Conservation (phyloP, 1,140 invertebrate species). For the Prorops nasuta region DNA sequence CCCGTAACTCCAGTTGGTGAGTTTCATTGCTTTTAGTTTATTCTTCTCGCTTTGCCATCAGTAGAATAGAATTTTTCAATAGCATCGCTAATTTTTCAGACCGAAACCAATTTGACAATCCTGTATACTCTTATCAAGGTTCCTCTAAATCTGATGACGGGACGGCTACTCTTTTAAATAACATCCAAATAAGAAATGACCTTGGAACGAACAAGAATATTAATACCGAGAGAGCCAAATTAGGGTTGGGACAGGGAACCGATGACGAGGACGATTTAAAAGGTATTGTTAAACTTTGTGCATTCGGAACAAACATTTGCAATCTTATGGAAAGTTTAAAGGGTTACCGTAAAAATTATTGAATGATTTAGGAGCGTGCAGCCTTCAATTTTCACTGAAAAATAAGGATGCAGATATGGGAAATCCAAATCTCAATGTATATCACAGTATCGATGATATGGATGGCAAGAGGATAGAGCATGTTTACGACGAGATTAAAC, state of each 20-base stretch:
- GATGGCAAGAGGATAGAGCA: slow-evolving; percentile 75
- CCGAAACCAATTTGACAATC: slow-evolving; percentile 90
- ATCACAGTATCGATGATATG: slow-evolving; percentile 75
- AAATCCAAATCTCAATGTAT: slow-evolving; percentile 79
- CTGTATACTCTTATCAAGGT: slow-evolving; percentile 79
- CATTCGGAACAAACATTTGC: no score
- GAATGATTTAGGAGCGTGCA: slow-evolving; percentile 57
- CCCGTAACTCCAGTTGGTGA: slow-evolving; percentile 66
- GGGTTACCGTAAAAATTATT: no score
- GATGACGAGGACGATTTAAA: slow-evolving; percentile 56
- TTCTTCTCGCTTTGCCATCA: no score
- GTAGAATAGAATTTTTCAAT: no score
- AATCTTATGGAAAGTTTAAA: slow-evolving; percentile 8
- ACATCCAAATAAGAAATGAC: slow-evolving; percentile 67
- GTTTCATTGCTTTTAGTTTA: no score
- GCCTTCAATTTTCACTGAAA: slow-evolving; percentile 63
- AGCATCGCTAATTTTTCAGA: no score
- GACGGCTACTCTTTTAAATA: slow-evolving; percentile 62
- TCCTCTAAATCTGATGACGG: slow-evolving; percentile 58
- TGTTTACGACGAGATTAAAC: slow-evolving; percentile 90
- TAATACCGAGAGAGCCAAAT: slow-evolving; percentile 42
- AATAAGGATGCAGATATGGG: slow-evolving; percentile 80
- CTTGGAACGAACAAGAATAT: slow-evolving; percentile 60
- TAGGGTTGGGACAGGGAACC: slow-evolving; percentile 27
- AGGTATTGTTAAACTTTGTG: no score